Conservation (phyloP, 2,113 vertebrate genomes). For the Cynocephalus volans region DNA sequence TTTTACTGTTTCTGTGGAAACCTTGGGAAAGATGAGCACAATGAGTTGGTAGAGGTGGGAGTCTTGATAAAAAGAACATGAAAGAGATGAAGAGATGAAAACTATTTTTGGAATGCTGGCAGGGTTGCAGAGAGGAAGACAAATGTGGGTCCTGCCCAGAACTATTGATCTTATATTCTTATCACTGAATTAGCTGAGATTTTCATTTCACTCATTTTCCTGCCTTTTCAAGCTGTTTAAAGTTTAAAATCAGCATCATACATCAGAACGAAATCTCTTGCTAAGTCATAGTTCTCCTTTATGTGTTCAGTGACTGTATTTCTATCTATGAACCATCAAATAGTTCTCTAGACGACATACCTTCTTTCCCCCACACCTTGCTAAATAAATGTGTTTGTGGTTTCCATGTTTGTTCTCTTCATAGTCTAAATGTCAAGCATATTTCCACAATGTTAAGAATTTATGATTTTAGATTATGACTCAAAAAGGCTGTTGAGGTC, state of each 20-base stretch:
- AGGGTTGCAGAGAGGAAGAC: background rate
- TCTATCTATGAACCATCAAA: conserved; percentile 51
- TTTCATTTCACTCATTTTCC: conserved; percentile 41
- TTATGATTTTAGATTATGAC: background rate
- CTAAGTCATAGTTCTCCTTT: conserved; percentile 35
- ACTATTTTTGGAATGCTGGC: background rate
- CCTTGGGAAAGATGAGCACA: background rate
- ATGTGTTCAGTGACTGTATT: conserved; percentile 51
- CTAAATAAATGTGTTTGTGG: conserved; percentile 9
- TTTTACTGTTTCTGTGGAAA: background rate
- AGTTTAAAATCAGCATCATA: conserved; percentile 68
- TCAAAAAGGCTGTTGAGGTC: background rate
- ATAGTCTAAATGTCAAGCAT: conserved; percentile 41
- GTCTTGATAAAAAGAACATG: background rate
- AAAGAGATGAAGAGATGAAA: background rate
- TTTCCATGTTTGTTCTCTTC: conserved; percentile 8
- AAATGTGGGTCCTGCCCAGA: background rate
- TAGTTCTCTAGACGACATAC: background rate
- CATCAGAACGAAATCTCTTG: conserved; percentile 3
- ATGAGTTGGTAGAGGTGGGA: background rate
- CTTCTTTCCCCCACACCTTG: conserved; percentile 25
- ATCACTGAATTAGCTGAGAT: conserved; percentile 31
- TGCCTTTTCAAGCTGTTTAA: conserved; percentile 56
- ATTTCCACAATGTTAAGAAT: conserved; percentile 17
- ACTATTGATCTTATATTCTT: conserved; percentile 9